A percentile compares a stretch with the other conserved stretches of the same genome.
Conservation (phyloP, 2,797 vertebrate genomes). For the Calcarius lapponicus region DNA sequence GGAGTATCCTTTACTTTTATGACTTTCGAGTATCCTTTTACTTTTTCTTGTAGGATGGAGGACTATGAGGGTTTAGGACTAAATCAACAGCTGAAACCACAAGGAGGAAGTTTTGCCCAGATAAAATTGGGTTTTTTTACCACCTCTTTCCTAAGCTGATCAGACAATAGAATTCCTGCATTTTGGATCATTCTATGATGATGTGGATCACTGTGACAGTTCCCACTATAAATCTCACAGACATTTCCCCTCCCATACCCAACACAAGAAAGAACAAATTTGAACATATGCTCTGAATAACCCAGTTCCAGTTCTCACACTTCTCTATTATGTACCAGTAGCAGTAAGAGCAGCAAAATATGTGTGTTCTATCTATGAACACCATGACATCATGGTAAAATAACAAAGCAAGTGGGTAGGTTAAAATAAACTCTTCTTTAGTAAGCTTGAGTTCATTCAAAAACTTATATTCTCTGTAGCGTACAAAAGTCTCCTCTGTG, state of each 20-base stretch:
- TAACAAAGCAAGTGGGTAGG: neutral
- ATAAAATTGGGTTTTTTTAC: neutral
- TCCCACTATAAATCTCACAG: neutral
- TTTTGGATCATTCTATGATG: neutral
- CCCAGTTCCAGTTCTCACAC: neutral
- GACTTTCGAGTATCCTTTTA: too few relatives aligned
- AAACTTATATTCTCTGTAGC: neutral
- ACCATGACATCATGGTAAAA: neutral
- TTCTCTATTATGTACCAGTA: neutral
- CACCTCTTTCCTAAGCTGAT: neutral
- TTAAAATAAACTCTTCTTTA: neutral
- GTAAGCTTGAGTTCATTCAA: neutral
- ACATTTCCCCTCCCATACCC: fast-evolving
- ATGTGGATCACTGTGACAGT: neutral
- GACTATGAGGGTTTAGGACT: neutral
- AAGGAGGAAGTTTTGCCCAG: neutral
- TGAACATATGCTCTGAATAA: neutral
- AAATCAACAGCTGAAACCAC: neutral
- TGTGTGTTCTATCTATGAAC: neutral
- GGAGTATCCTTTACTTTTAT: neutral
- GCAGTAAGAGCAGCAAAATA: neutral
- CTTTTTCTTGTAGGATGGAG: neutral
- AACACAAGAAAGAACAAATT: neutral
- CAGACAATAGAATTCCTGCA: neutral
- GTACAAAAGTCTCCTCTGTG: neutral